Percentiles rank a stretch among this genome's conserved stretches.
Evolutionary conservation across 2,888 invertebrate genomes (phyloP).

Genomic region (Lasioglossum leucozonium): DNA sequence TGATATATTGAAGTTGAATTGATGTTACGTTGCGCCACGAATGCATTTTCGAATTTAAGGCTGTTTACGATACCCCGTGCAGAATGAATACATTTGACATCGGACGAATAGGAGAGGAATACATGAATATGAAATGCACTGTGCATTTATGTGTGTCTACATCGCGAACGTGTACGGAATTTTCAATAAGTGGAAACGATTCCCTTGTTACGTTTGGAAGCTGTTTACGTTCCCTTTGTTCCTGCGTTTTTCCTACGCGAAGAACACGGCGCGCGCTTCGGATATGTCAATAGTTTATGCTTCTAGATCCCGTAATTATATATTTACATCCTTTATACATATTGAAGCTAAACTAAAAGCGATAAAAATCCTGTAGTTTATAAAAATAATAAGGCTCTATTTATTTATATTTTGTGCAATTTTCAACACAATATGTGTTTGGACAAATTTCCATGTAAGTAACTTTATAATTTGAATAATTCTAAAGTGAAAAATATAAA

Average conservation of each 20-base stretch:
- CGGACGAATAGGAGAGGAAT: constrained; percentile 12
- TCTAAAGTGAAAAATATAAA: too few species aligned
- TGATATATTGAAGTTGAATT: neutral
- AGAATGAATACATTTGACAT: neutral
- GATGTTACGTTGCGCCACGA: neutral
- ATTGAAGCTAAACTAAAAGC: too few species aligned
- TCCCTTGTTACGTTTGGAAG: constrained; percentile 6
- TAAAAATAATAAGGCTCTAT: too few species aligned
- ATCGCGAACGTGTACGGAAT: neutral
- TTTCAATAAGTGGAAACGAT: constrained; percentile 15
- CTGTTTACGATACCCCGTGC: neutral
- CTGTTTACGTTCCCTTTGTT: neutral
- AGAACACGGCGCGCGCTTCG: neutral
- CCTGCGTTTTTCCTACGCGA: neutral
- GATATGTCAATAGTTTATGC: neutral
- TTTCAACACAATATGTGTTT: too few species aligned
- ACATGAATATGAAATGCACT: constrained; percentile 19
- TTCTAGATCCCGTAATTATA: neutral
- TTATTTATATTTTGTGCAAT: too few species aligned
- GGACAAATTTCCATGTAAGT: too few species aligned
- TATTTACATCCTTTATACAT: neutral
- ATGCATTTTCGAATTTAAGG: neutral
- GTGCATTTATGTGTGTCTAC: neutral
- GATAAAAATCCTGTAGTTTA: too few species aligned
- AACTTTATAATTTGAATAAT: too few species aligned